Evolutionary conservation across 2,797 vertebrate genomes (phyloP).

Genomic region (Xenopus petersii): DNA sequence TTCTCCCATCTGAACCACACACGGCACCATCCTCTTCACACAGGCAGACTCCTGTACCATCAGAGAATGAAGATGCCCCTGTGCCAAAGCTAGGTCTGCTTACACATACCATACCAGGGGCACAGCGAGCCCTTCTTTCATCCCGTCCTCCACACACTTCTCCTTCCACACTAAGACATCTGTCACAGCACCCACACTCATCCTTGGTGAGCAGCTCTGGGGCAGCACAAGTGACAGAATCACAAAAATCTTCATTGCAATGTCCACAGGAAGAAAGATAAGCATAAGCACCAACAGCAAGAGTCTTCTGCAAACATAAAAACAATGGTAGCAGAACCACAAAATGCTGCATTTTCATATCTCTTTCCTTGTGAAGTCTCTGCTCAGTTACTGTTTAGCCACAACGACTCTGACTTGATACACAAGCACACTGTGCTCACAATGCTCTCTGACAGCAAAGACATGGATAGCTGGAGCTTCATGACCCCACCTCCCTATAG

Average conservation of each 20-base stretch:
- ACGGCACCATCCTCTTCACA: conserved; percentile 63
- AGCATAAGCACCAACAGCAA: neutral
- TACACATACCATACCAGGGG: conserved; percentile 62
- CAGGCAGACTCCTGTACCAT: conserved; percentile 62
- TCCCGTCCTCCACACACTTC: conserved; percentile 57
- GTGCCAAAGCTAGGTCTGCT: conserved; percentile 44
- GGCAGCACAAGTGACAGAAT: conserved; percentile 48
- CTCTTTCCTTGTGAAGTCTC: conserved; percentile 8
- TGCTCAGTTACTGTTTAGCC: conserved; percentile 5
- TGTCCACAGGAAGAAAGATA: conserved; percentile 48
- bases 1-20: conserved; percentile 64
- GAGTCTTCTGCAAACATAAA: conserved; percentile 19
- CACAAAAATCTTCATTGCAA: conserved; percentile 55
- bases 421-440: conserved; percentile 39
- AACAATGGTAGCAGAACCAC: conserved; percentile 6
- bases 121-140: conserved; percentile 56
- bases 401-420: conserved; percentile 10
- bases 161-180: conserved; percentile 60
- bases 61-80: conserved; percentile 39
- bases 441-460: conserved; percentile 34
- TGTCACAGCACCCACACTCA: conserved; percentile 62
- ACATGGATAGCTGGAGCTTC: conserved; percentile 36
- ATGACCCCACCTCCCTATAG: conserved; percentile 18
- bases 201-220: conserved; percentile 57
- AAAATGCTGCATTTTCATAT: conserved; percentile 31